Base-by-base conservation (phyloP, 2,888 invertebrate species). In the Cerceris ruficornis region DNA sequence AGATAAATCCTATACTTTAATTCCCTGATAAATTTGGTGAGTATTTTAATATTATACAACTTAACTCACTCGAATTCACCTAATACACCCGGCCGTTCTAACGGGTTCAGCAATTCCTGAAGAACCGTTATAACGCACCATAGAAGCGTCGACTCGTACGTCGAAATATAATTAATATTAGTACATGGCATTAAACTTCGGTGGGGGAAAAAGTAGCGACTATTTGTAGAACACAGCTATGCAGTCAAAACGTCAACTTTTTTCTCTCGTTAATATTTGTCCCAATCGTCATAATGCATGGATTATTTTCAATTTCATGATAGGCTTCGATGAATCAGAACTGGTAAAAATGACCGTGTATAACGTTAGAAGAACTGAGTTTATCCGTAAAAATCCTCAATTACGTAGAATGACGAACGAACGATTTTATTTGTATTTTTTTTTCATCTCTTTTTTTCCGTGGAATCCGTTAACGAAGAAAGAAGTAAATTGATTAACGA, bases 401-500 rank as follows among this genome's bases (percentile, higher is more conserved):
- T 28, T 28, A 28, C 28, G 28, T 28, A 28, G 2, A 28, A 28
- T 4, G 28, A 2, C 28, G 28, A 28, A 28, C 28, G 39, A 39
- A 7, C 57, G 57, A 28, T 28, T 57, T 57, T 8, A 54, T 7
- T 17, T 28, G 52, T 28, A 6, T 57, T 28, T 54, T 66, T 54
- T 66, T 66, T 52, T 57, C 7, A 28, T 57, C 4, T 9, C 2
- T 39, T 28, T 28, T 57, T 13, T 9, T 28, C 8, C 39, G 28
- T n/a, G 42, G 42, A 39, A 17, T n/a, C 72, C 28, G 70, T 77
- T 73, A 77, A 77, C 77, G 69, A 77, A 74, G 74, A 69, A 61
- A 67, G 59, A 46, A 71, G 60, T 65, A 65, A 68, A 78, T 80
- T 80, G 80, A 77, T 80, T 77, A 80, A 80, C 78, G 68, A 71